Percentiles rank a stretch among this genome's conserved stretches.
These are phyloP conservation scores for Scalopus aquaticus DNA, from an alignment of 2,113 vertebrate species.

Conservation along the genomic window DNA sequence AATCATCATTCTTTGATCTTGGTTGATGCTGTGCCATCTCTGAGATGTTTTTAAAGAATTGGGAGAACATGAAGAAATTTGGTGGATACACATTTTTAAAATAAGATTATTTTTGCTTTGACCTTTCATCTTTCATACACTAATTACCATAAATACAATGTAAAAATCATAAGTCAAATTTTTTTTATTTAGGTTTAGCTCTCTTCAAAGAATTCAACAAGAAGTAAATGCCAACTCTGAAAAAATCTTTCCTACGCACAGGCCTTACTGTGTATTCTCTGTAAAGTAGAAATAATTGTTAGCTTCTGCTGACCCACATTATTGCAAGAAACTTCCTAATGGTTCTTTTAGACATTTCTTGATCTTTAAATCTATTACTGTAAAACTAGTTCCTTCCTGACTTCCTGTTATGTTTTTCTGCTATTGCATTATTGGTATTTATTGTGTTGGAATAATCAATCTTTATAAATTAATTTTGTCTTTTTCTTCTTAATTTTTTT, in stretches of 20 bases:
- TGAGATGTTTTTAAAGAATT: slow-evolving; percentile 18
- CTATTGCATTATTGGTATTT: slow-evolving; percentile 62
- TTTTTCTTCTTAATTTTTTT: slow-evolving; percentile 48
- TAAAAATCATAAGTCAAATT: slow-evolving; percentile 36
- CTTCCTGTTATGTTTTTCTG: slow-evolving; percentile 44
- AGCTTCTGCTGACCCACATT: slow-evolving; percentile 22
- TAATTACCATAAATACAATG: slow-evolving; percentile 19
- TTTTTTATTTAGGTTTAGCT: slow-evolving; percentile 27
- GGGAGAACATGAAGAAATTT: slow-evolving; percentile 15
- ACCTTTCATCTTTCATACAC: slow-evolving; percentile 34
- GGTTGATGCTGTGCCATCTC: slow-evolving; percentile 13
- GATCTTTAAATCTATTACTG: slow-evolving; percentile 57
- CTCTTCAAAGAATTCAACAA: slow-evolving; percentile 21
- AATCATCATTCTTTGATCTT: slow-evolving; percentile 26
- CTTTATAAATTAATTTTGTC: slow-evolving; percentile 58
- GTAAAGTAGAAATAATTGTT: slow-evolving; percentile 51
- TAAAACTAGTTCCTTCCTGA: slow-evolving; percentile 55
- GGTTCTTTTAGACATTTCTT: slow-evolving; percentile 25
- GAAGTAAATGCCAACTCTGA: slow-evolving; percentile 44
- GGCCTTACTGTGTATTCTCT: background rate
- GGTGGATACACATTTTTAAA: slow-evolving; percentile 14
- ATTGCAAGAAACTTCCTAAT: slow-evolving; percentile 54
- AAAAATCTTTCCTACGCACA: slow-evolving; percentile 35
- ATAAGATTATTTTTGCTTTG: slow-evolving; percentile 25
- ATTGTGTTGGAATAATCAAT: slow-evolving; percentile 48